These are phyloP conservation scores for Panthera uncia DNA, from an alignment of 2,113 vertebrate genomes.

Conservation along the genomic window DNA sequence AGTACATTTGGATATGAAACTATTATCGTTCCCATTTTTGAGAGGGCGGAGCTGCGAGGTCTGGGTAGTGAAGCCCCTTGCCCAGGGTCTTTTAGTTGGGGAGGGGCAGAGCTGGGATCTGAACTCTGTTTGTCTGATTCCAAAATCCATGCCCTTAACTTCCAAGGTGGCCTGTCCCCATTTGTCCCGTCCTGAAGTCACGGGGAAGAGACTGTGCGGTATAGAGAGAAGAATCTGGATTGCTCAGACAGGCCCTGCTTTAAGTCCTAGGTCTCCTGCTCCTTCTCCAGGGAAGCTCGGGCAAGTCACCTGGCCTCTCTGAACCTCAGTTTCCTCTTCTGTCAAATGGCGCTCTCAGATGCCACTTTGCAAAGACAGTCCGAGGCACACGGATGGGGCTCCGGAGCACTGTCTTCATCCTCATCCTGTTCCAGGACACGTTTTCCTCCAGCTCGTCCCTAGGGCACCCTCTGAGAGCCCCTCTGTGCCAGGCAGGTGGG, in stretches of 20 bases:
- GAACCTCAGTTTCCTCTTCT: constrained; percentile 27
- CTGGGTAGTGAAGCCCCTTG: neutral
- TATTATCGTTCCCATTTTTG: neutral
- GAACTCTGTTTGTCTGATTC: neutral
- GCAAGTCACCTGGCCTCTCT: neutral
- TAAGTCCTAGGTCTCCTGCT: neutral
- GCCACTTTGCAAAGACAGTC: neutral
- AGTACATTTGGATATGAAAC: neutral
- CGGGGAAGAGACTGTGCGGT: neutral
- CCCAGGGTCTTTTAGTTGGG: neutral
- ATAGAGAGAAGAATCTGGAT: neutral
- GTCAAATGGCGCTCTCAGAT: neutral
- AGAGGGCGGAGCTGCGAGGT: neutral
- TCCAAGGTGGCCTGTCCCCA: neutral
- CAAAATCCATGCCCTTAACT: neutral
- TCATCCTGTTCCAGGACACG: neutral
- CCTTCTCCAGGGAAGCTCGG: neutral
- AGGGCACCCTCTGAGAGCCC: neutral
- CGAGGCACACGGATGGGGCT: neutral
- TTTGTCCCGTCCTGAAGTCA: neutral
- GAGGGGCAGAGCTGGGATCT: neutral
- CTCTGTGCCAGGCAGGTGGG: neutral
- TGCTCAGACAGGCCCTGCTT: neutral
- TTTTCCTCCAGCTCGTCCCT: neutral
- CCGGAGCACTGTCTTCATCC: accelerated